A percentile compares a stretch with the other conserved stretches of the same genome.
Evolutionary conservation across 1,140 invertebrate species (phyloP).

Genomic region (Psilanteris sp.): DNA sequence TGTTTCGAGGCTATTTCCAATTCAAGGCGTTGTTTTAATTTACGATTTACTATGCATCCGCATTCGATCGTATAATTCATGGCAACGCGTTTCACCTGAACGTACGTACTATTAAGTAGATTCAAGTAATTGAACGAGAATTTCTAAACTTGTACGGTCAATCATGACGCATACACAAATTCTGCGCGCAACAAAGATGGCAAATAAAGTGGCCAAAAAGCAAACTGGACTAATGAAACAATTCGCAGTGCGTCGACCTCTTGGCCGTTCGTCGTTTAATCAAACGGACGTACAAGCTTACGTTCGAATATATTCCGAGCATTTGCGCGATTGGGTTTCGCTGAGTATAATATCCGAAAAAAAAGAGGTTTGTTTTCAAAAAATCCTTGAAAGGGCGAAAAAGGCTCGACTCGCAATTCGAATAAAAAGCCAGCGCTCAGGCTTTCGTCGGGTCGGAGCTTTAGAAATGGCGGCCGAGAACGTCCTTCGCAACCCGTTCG

Average conservation of each 20-base stretch:
- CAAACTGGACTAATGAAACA: conserved; percentile 26
- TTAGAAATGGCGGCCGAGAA: too few relatives aligned
- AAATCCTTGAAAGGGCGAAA: conserved; percentile 16
- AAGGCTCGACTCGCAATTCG: neutral
- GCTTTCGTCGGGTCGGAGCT: too few relatives aligned
- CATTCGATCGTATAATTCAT: conserved; percentile 33
- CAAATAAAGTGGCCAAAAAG: conserved; percentile 26
- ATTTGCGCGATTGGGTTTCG: neutral
- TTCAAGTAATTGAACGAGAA: conserved; percentile 28
- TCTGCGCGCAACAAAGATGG: conserved; percentile 10
- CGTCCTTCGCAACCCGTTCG: too few relatives aligned
- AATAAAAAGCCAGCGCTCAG: too few relatives aligned
- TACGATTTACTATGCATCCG: neutral
- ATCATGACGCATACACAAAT: conserved; percentile 13
- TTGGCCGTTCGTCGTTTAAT: neutral
- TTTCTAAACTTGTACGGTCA: conserved; percentile 31
- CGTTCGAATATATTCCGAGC: conserved; percentile 10
- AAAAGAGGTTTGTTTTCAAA: neutral
- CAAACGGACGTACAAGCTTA: conserved; percentile 5
- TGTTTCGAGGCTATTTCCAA: conserved; percentile 15
- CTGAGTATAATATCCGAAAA: conserved; percentile 19
- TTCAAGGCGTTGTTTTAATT: conserved; percentile 9
- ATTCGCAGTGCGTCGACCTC: conserved; percentile 20
- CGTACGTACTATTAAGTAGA: too few relatives aligned
- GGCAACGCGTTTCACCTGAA: too few relatives aligned